Evolutionary conservation across 2,888 invertebrate species (phyloP).

Genomic region (Epinotia demarniana): DNA sequence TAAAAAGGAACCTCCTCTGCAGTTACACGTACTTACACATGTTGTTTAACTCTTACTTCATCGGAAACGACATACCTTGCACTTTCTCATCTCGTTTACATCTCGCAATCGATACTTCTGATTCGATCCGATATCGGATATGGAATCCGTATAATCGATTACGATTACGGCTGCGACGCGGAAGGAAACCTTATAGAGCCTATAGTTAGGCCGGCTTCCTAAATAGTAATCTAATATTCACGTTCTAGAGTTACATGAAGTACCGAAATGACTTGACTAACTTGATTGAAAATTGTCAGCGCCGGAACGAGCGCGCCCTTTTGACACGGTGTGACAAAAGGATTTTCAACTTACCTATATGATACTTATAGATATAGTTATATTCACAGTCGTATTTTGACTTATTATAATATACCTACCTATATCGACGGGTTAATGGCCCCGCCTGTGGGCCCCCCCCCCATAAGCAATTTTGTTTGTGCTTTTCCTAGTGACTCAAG

Average conservation of each 20-base stretch:
- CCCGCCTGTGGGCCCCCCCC: too few species aligned
- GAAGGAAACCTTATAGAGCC: conserved; percentile 63
- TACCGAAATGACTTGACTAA: background rate
- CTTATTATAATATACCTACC: too few species aligned
- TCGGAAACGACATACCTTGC: conserved; percentile 13
- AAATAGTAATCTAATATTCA: conserved; percentile 52
- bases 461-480: too few species aligned
- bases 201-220: conserved; percentile 51
- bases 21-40: conserved; percentile 31
- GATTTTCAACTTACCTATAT: too few species aligned
- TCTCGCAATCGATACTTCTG: conserved; percentile 33
- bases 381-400: too few species aligned
- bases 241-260: conserved; percentile 3
- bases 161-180: conserved; percentile 46
- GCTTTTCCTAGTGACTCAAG: too few species aligned
- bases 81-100: conserved; percentile 36
- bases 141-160: conserved; percentile 53
- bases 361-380: too few species aligned
- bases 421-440: too few species aligned
- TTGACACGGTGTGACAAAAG: too few species aligned
- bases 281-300: background rate
- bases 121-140: conserved; percentile 38
- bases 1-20: conserved; percentile 23
- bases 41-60: conserved; percentile 28
- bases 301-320: background rate